A percentile compares a stretch with the other conserved stretches of the same genome.
Evolutionary conservation across 1,140 invertebrate genomes (phyloP).

Genomic region (Drosophila ercepeae): DNA sequence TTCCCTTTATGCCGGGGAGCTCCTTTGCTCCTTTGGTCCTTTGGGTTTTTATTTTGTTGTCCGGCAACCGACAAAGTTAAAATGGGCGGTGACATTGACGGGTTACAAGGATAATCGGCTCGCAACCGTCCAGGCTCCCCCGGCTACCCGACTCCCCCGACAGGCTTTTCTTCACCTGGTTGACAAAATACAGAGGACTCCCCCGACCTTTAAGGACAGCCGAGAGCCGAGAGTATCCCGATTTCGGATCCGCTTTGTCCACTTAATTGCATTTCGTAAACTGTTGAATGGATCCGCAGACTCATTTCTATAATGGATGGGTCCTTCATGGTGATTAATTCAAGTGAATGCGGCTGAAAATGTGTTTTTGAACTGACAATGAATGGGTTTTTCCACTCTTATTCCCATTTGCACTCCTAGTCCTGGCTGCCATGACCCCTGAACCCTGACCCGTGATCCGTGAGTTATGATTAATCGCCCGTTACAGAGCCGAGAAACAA

Average conservation of each 20-base stretch:
- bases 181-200: not conserved
- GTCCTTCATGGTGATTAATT: constrained; percentile 38
- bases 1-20: too few relatives aligned
- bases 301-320: constrained; percentile 26
- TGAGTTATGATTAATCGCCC: constrained; percentile 33
- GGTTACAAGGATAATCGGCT: constrained; percentile 23
- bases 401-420: not conserved
- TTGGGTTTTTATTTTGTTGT: not conserved
- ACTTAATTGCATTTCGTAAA: constrained; percentile 41
- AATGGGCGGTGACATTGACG: constrained; percentile 15
- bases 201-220: not conserved
- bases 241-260: constrained; percentile 28
- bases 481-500: constrained; percentile 1
- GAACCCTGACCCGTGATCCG: not conserved
- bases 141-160: too few relatives aligned
- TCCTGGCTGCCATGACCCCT: not conserved
- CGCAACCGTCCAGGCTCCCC: not conserved
- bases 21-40: not conserved
- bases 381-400: not conserved
- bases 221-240: not conserved
- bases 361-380: constrained; percentile 18
- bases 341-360: constrained; percentile 6
- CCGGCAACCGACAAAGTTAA: constrained; percentile 1
- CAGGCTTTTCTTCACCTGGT: too few relatives aligned
- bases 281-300: constrained; percentile 29